phyloP scores from a whole-genome alignment of 2,113 vertebrate species.

The Oncorhynchus gorbuscha region DNA sequence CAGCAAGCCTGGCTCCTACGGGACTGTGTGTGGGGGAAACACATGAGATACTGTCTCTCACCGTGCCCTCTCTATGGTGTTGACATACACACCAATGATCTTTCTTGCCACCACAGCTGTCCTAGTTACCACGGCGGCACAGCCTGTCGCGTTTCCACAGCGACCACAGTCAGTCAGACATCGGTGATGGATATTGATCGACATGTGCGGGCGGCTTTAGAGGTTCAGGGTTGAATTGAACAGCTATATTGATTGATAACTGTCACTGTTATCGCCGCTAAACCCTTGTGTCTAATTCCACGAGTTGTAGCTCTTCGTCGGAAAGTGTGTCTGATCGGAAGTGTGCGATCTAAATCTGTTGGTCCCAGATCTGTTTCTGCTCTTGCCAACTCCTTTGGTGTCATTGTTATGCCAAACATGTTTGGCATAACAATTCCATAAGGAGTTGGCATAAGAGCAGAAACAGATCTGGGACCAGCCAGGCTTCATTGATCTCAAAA shows the following conservation, averaged over 20 bases:
- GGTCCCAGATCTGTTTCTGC: too few relatives aligned
- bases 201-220: conserved; percentile 1
- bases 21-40: not conserved
- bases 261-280: not conserved
- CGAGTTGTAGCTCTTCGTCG: not conserved
- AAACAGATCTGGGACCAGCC: too few relatives aligned
- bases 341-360: too few relatives aligned
- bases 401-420: not conserved
- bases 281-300: not conserved
- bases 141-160: conserved; percentile 40
- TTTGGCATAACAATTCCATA: too few relatives aligned
- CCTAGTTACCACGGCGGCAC: not conserved
- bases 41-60: not conserved
- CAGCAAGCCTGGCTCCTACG: not conserved
- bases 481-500: too few relatives aligned
- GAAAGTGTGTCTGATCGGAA: not conserved
- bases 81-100: not conserved
- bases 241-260: not conserved
- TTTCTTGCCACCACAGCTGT: not conserved
- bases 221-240: not conserved
- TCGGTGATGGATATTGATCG: conserved; percentile 32
- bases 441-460: not conserved
- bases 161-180: not conserved
- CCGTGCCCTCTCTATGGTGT: not conserved
- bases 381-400: too few relatives aligned